Conservation (phyloP, 2,797 vertebrate species). For the Leptatherina wallacei region DNA sequence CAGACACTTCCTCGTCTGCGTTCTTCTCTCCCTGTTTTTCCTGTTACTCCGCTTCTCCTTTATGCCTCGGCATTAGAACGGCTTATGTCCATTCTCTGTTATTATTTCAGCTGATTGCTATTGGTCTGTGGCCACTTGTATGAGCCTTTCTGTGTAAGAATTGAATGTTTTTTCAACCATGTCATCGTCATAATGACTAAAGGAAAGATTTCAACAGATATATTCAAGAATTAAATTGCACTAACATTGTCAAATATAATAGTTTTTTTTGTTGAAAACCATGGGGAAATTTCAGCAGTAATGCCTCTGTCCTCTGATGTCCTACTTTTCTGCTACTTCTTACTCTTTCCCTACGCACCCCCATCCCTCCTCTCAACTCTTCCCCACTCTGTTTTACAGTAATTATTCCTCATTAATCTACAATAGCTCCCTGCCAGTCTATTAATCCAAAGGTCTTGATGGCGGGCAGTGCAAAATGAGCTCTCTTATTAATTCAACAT, state of each 20-base stretch:
- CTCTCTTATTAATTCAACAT: constrained; percentile 73
- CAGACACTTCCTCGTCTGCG: constrained; percentile 35
- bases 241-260: neutral
- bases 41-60: constrained; percentile 5
- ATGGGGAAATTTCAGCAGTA: neutral
- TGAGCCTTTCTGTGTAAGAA: constrained; percentile 6
- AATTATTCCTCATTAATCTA: constrained; percentile 77
- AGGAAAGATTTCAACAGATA: neutral
- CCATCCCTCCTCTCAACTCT: constrained; percentile 29
- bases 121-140: constrained; percentile 17
- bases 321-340: constrained; percentile 2
- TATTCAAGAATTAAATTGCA: neutral
- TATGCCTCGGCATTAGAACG: neutral
- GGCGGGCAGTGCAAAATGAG: constrained; percentile 67
- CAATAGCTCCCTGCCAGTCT: constrained; percentile 55
- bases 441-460: constrained; percentile 72
- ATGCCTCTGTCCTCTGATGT: neutral
- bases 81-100: constrained; percentile 11
- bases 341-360: neutral
- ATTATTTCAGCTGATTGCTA: constrained; percentile 26
- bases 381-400: constrained; percentile 51
- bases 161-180: neutral
- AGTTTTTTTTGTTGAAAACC: neutral
- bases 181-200: neutral
- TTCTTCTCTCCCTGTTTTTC: constrained; percentile 11